Conservation (phyloP, 92 coral and sea anemone genomes). For the Epizoanthus illoricatus region DNA sequence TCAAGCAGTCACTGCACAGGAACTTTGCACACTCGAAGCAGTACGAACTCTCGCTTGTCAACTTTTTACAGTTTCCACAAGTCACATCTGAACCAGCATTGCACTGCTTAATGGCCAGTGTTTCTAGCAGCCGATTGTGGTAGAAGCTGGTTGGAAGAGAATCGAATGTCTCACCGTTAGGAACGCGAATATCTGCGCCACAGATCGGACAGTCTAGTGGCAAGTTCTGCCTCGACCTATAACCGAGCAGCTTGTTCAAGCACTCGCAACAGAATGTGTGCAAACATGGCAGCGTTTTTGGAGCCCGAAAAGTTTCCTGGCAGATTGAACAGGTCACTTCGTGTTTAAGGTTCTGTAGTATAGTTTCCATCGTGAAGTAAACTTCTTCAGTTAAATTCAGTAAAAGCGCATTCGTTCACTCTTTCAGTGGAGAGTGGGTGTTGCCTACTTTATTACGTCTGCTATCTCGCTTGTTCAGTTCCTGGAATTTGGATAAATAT, state of each 20-base stretch:
- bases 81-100: constrained; percentile 10
- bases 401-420: neutral
- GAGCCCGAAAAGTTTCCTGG: neutral
- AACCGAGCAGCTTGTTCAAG: neutral
- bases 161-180: neutral
- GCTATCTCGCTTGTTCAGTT: too few relatives aligned
- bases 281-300: constrained; percentile 3
- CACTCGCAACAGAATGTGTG: too few relatives aligned
- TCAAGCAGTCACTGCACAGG: neutral
- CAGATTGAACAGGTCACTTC: neutral
- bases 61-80: constrained; percentile 9
- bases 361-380: neutral
- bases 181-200: neutral
- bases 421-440: too few relatives aligned
- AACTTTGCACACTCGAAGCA: neutral
- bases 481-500: too few relatives aligned
- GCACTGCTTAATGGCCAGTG: neutral
- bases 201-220: neutral
- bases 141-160: neutral
- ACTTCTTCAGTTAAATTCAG: neutral
- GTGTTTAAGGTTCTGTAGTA: neutral
- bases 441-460: too few relatives aligned
- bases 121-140: too few relatives aligned
- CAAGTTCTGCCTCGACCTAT: neutral
- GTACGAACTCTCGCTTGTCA: too few relatives aligned